phyloP scores from a whole-genome alignment of 2,797 vertebrate species.

The Microctenopoma lineatum region DNA sequence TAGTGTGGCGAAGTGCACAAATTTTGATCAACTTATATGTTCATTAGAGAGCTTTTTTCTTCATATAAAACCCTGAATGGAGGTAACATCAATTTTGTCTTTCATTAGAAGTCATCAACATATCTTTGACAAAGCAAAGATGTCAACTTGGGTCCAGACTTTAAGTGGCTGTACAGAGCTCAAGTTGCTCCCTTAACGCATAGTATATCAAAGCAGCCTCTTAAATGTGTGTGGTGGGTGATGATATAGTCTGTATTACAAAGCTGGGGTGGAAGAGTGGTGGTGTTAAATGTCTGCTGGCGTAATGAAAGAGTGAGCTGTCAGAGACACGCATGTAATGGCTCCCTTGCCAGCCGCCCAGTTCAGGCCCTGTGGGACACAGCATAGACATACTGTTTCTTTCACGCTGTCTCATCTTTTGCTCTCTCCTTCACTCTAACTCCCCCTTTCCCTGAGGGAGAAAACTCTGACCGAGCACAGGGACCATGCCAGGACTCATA shows the following conservation, averaged over 20 bases:
- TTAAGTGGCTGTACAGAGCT: slow-evolving; percentile 23
- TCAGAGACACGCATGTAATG: slow-evolving; percentile 83
- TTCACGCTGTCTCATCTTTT: slow-evolving; percentile 60
- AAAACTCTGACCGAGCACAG: slow-evolving; percentile 63
- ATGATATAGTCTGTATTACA: slow-evolving; percentile 64
- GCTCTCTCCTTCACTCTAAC: slow-evolving; percentile 22
- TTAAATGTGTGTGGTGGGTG: slow-evolving; percentile 49
- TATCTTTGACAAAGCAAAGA: slow-evolving; percentile 12
- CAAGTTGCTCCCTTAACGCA: slow-evolving; percentile 29
- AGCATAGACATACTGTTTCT: slow-evolving; percentile 68
- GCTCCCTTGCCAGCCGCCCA: slow-evolving; percentile 81
- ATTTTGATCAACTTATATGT: neutral
- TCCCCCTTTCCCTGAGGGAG: slow-evolving; percentile 17
- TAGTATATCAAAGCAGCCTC: slow-evolving; percentile 44
- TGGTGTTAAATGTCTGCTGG: slow-evolving; percentile 77
- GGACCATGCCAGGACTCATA: slow-evolving; percentile 40
- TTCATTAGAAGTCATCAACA: neutral
- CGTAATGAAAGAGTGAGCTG: slow-evolving; percentile 84
- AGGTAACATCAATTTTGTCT: slow-evolving; percentile 5
- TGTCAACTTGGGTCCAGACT: neutral
- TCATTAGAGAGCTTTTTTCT: neutral
- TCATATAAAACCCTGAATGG: neutral
- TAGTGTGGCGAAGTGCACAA: neutral
- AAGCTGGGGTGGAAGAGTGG: slow-evolving; percentile 55
- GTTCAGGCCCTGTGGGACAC: slow-evolving; percentile 81